A percentile compares a stretch with the other conserved stretches of the same genome.
phyloP scores from a whole-genome alignment of 2,888 invertebrate species.

The Polydrusus pterygomalis region DNA sequence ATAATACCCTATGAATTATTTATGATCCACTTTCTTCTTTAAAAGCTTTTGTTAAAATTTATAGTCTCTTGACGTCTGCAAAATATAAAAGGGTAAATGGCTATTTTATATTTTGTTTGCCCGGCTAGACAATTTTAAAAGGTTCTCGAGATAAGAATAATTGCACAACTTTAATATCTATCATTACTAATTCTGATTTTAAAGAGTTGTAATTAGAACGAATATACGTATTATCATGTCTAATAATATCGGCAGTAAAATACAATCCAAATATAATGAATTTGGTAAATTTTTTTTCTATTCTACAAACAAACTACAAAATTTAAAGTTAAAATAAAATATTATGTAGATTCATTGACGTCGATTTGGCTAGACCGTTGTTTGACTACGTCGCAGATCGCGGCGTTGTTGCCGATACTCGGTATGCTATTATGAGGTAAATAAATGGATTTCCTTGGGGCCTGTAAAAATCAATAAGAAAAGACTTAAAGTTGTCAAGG shows the following conservation, averaged over 20 bases:
- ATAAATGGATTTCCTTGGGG: constrained; percentile 38
- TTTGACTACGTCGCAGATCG: no score
- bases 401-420: constrained; percentile 20
- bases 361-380: no score
- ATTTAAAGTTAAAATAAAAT: no score
- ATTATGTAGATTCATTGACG: no score
- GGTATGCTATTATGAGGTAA: constrained; percentile 29
- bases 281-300: no score
- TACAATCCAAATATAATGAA: no score
- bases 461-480: constrained; percentile 33
- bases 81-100: constrained; percentile 36
- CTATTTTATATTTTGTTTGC: constrained; percentile 38
- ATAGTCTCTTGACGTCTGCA: constrained; percentile 39
- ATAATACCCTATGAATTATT: constrained; percentile 45
- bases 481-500: constrained; percentile 43
- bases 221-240: no score
- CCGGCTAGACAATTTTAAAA: constrained; percentile 16
- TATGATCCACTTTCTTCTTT: constrained; percentile 36
- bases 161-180: constrained; percentile 1
- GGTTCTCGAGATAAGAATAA: constrained; percentile 4
- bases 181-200: not conserved
- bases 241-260: no score
- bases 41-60: constrained; percentile 44
- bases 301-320: no score
- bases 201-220: not conserved